Conservation (phyloP, 2,113 vertebrate genomes). For the Lepus timidus region DNA sequence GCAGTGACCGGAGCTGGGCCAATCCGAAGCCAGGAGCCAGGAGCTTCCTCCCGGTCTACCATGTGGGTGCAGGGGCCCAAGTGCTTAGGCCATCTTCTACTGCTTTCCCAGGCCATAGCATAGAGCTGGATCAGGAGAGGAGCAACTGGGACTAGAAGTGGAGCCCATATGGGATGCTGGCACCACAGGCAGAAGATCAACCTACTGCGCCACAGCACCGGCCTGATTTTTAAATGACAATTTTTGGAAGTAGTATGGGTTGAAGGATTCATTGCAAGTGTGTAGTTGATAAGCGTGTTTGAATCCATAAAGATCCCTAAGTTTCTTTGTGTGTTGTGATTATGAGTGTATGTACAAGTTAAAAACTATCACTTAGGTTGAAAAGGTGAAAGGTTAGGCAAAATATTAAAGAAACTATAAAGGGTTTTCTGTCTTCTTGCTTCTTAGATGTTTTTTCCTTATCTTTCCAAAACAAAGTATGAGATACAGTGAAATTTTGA, state of each 20-base stretch:
- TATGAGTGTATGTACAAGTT: not conserved
- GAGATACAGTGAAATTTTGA: not conserved
- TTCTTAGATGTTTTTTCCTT: not conserved
- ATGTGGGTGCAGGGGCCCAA: too few species aligned
- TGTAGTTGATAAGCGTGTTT: not conserved
- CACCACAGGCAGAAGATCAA: too few species aligned
- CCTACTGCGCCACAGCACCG: too few species aligned
- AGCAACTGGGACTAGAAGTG: too few species aligned
- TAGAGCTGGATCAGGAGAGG: too few species aligned
- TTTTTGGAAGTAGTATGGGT: not conserved
- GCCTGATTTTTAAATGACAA: not conserved
- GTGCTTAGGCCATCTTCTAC: too few species aligned
- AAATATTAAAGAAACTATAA: not conserved
- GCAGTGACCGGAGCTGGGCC: too few species aligned
- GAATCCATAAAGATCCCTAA: not conserved
- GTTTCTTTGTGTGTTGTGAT: not conserved
- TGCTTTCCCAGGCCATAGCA: too few species aligned
- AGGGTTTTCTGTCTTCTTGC: not conserved
- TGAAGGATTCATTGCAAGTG: not conserved
- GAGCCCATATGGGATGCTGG: too few species aligned
- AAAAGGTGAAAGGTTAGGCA: not conserved
- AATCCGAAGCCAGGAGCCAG: too few species aligned
- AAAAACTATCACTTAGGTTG: not conserved
- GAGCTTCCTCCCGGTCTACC: too few species aligned
- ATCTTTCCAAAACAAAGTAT: not conserved